Conservation (phyloP, 2,797 vertebrate species). For the Hafferia zeledoni region DNA sequence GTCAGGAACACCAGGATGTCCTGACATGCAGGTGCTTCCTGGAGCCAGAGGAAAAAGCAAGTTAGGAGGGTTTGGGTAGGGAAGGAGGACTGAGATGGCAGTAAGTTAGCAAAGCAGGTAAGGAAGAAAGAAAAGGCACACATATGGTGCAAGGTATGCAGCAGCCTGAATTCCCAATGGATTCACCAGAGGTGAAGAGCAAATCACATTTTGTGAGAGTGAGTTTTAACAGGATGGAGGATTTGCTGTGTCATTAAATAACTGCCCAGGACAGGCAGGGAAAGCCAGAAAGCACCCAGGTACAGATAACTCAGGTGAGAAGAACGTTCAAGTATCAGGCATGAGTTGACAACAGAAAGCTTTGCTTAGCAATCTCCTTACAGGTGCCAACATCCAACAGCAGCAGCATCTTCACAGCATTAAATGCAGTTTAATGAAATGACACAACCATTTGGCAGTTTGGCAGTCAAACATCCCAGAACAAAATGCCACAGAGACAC, state of each 20-base stretch:
- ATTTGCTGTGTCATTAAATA: not conserved
- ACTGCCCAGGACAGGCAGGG: not conserved
- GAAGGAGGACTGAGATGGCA: not conserved
- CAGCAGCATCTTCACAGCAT: not conserved
- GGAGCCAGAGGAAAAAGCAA: not conserved
- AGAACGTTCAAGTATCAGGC: not conserved
- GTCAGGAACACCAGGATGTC: slow-evolving; percentile 97
- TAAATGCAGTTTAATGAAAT: not conserved
- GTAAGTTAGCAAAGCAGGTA: not conserved
- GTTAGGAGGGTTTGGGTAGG: not conserved
- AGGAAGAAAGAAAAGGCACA: not conserved
- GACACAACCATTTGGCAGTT: not conserved
- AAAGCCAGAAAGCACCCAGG: not conserved
- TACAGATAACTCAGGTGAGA: not conserved
- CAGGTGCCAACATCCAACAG: not conserved
- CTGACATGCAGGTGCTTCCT: slow-evolving; percentile 89
- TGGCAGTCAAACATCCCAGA: not conserved
- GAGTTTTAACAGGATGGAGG: not conserved
- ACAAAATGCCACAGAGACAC: not conserved
- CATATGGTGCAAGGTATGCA: accelerated
- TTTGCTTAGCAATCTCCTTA: not conserved
- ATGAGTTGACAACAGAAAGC: not conserved
- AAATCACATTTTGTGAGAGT: not conserved
- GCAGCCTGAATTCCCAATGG: not conserved
- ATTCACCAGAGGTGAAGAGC: not conserved